phyloP scores from a whole-genome alignment of 2,888 invertebrate genomes.

The Pyralis farinalis region DNA sequence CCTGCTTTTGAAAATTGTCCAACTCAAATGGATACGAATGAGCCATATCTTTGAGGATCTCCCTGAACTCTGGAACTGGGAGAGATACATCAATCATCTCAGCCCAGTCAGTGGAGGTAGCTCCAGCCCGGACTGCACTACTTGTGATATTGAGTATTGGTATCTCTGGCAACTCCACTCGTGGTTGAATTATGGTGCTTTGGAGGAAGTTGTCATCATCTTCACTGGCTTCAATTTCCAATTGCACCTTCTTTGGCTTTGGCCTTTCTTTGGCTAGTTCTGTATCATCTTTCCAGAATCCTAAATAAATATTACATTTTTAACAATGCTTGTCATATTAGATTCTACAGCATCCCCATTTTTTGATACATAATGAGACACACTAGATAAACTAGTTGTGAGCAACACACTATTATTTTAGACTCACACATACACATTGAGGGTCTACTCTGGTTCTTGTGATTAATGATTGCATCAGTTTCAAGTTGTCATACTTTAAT shows the following conservation, averaged over 20 bases:
- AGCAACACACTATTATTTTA: too few relatives aligned
- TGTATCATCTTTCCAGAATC: slow-evolving; percentile 70
- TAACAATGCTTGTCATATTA: too few relatives aligned
- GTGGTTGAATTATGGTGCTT: slow-evolving; percentile 55
- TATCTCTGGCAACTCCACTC: slow-evolving; percentile 65
- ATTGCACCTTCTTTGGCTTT: slow-evolving; percentile 32
- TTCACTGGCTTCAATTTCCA: slow-evolving; percentile 35
- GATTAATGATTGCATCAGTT: too few relatives aligned
- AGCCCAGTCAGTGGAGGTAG: slow-evolving; percentile 90
- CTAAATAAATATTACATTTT: slow-evolving; percentile 31
- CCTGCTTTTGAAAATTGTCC: slow-evolving; percentile 98
- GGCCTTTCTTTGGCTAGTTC: slow-evolving; percentile 31
- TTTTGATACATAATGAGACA: too few relatives aligned
- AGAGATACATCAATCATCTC: slow-evolving; percentile 91
- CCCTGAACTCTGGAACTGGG: slow-evolving; percentile 90
- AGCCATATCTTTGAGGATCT: slow-evolving; percentile 91
- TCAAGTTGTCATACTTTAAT: too few relatives aligned
- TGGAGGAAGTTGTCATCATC: slow-evolving; percentile 65
- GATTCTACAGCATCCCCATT: too few relatives aligned
- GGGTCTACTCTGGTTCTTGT: too few relatives aligned
- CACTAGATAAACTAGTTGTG: too few relatives aligned
- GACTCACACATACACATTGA: too few relatives aligned
- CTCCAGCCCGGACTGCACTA: slow-evolving; percentile 53
- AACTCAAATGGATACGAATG: slow-evolving; percentile 94
- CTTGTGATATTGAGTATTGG: slow-evolving; percentile 86